phyloP scores from a whole-genome alignment of 1,140 invertebrate species.

The Macrobrachium rosenbergii region DNA sequence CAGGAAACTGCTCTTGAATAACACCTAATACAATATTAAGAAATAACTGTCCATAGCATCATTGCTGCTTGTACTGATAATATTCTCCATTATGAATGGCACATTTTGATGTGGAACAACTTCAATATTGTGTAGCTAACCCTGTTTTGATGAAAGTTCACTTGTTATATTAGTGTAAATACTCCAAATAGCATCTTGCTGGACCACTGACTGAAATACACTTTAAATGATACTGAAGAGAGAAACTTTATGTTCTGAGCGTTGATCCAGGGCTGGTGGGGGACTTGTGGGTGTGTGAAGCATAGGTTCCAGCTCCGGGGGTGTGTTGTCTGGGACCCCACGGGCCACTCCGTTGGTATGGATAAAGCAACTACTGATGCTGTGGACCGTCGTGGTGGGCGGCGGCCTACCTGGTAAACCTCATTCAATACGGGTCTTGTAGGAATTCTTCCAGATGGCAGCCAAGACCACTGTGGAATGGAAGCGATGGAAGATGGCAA shows the following conservation, averaged over 20 bases:
- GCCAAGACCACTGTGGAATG: constrained; percentile 96
- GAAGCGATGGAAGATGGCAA: constrained; percentile 97
- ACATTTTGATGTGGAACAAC: constrained; percentile 50
- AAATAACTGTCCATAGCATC: constrained; percentile 56
- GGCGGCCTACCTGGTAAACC: constrained; percentile 51
- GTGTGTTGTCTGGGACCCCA: constrained; percentile 35
- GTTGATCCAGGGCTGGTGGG: constrained; percentile 64
- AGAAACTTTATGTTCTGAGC: constrained; percentile 66
- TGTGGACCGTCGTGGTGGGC: constrained; percentile 52
- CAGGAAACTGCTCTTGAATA: constrained; percentile 49
- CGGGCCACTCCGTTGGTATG: constrained; percentile 51
- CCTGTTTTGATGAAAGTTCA: constrained; percentile 34
- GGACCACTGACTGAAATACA: constrained; percentile 20
- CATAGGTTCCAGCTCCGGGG: constrained; percentile 61
- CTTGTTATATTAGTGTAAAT: constrained; percentile 29
- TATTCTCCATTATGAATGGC: constrained; percentile 45
- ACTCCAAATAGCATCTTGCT: constrained; percentile 45
- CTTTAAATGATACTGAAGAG: constrained; percentile 66
- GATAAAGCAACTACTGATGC: constrained; percentile 57
- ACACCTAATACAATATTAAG: constrained; percentile 42
- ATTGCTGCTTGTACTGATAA: constrained; percentile 51
- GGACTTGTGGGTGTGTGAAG: constrained; percentile 61
- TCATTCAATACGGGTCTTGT: constrained; percentile 79
- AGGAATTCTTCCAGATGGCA: constrained; percentile 98
- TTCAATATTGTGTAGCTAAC: constrained; percentile 42